phyloP scores from a whole-genome alignment of 2,888 invertebrate species.

The Frankliniella intonsa region DNA sequence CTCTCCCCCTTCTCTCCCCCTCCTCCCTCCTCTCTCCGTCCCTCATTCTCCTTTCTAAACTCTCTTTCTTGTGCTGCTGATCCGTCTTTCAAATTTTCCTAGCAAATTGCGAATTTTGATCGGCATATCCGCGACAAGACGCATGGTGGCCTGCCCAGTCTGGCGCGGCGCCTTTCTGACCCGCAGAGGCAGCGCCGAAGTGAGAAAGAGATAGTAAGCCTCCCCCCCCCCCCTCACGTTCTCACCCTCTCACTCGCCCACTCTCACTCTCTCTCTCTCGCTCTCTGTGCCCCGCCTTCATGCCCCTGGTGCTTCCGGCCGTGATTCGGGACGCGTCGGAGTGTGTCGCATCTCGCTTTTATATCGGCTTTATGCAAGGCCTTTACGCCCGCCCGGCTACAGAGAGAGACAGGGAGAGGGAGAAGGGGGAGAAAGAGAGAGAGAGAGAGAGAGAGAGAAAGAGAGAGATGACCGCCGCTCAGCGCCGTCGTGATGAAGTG shows the following conservation, averaged over 20 bases:
- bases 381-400: too few relatives aligned
- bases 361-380: too few relatives aligned
- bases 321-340: not conserved
- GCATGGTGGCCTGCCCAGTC: too few relatives aligned
- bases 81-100: too few relatives aligned
- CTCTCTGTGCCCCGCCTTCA: not conserved
- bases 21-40: constrained; percentile 27
- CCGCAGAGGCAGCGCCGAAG: too few relatives aligned
- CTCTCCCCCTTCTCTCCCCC: constrained; percentile 29
- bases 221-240: not conserved
- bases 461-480: not conserved
- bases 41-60: not conserved
- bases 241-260: not conserved
- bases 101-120: too few relatives aligned
- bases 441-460: constrained; percentile 9
- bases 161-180: too few relatives aligned
- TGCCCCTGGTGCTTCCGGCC: not conserved
- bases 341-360: not conserved
- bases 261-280: not conserved
- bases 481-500: too few relatives aligned
- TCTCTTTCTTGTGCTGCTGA: not conserved
- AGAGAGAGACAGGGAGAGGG: not conserved
- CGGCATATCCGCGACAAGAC: too few relatives aligned
- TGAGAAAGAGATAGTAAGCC: too few relatives aligned
- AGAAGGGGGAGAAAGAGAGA: constrained; percentile 14